A percentile compares a stretch with the other conserved stretches of the same genome.
Evolutionary conservation across 2,113 vertebrate species (phyloP).

Genomic region (Apaloderma vittatum): DNA sequence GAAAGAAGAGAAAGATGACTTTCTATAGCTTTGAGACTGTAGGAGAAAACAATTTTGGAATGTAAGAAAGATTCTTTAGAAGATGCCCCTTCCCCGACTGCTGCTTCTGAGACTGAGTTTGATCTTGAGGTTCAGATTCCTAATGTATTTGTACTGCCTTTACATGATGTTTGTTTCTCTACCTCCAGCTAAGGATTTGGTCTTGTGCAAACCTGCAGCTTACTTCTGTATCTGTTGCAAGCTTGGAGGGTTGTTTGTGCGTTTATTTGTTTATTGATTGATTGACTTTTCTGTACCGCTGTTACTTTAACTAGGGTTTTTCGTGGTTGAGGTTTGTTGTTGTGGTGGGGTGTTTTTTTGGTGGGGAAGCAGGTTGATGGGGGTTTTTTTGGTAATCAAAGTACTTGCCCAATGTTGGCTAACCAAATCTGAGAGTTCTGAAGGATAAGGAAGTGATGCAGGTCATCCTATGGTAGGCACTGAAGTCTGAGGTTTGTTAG

Average conservation of each 20-base stretch:
- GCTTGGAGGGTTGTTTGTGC: neutral
- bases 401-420: neutral
- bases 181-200: neutral
- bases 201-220: neutral
- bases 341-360: neutral
- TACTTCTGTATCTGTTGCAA: neutral
- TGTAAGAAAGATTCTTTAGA: neutral
- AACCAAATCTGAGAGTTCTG: neutral
- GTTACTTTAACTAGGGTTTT: neutral
- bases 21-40: conserved; percentile 22
- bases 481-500: neutral
- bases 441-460: neutral
- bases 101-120: neutral
- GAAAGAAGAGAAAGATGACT: conserved; percentile 7
- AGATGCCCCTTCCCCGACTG: neutral
- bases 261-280: neutral
- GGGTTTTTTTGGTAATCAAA: neutral
- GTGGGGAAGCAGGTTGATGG: no score
- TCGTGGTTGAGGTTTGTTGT: neutral
- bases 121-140: neutral
- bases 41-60: neutral
- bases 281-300: neutral
- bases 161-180: neutral
- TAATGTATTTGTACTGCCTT: neutral
- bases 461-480: neutral